Conservation (phyloP, 2,113 vertebrate species). For the Dicentrarchus labrax region DNA sequence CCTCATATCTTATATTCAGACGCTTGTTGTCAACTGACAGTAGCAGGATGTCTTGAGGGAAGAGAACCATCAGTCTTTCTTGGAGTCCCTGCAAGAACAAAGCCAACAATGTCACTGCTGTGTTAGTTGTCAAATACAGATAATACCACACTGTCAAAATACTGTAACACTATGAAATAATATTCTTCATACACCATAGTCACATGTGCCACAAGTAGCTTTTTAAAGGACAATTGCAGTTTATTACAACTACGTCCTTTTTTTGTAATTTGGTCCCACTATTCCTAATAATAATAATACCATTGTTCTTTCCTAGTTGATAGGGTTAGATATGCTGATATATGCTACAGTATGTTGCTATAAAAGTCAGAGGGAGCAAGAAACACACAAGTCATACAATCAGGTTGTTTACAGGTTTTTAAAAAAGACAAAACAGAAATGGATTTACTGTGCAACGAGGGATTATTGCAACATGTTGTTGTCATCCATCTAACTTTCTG, state of each 20-base stretch:
- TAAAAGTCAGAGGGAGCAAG: too few species aligned
- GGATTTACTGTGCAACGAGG: too few species aligned
- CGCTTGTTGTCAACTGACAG: constrained; percentile 84
- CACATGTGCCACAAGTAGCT: not conserved
- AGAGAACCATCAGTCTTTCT: constrained; percentile 85
- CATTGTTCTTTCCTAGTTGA: too few species aligned
- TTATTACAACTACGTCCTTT: not conserved
- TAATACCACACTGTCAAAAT: not conserved
- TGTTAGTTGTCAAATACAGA: not conserved
- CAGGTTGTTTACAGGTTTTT: not conserved
- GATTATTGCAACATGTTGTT: too few species aligned
- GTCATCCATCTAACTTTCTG: too few species aligned
- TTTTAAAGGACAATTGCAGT: not conserved
- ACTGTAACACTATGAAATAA: not conserved
- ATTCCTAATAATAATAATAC: not conserved
- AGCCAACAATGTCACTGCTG: not conserved
- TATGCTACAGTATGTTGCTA: not conserved
- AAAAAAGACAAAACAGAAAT: too few species aligned
- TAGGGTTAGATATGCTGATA: too few species aligned
- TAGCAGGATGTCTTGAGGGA: constrained; percentile 86
- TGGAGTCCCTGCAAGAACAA: constrained; percentile 78
- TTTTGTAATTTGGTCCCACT: not conserved
- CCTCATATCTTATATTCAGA: constrained; percentile 84
- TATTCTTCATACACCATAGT: not conserved
- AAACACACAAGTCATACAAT: not conserved